Percentiles rank a stretch among this genome's conserved stretches.
Evolutionary conservation across 2,888 invertebrate species (phyloP).

Genomic region (Hermaeophaga mercurialis): DNA sequence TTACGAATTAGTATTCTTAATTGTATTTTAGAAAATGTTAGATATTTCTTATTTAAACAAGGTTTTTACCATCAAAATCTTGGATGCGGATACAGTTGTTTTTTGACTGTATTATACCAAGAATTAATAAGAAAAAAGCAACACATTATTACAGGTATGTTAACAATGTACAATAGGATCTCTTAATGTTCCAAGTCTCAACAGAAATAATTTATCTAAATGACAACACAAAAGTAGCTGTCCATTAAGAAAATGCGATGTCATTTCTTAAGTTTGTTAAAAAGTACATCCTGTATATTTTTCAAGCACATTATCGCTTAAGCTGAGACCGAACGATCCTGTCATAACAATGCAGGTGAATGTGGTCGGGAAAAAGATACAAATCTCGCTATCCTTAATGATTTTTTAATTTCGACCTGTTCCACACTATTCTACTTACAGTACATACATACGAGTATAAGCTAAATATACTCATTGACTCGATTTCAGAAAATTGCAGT

Average conservation of each 20-base stretch:
- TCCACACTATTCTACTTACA: slow-evolving; percentile 16
- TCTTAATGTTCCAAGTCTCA: too few species aligned
- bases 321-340: slow-evolving; percentile 10
- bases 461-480: slow-evolving; percentile 12
- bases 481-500: slow-evolving; percentile 15
- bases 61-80: too few species aligned
- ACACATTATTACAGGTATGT: too few species aligned
- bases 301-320: slow-evolving; percentile 16
- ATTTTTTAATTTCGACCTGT: slow-evolving; percentile 44
- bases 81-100: too few species aligned
- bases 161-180: too few species aligned
- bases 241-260: slow-evolving; percentile 1
- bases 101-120: too few species aligned
- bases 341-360: slow-evolving; percentile 22
- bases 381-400: slow-evolving; percentile 42
- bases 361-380: slow-evolving; percentile 39
- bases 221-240: background rate
- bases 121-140: too few species aligned
- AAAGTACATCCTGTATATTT: slow-evolving; percentile 1
- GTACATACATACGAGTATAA: slow-evolving; percentile 11
- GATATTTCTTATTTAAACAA: too few species aligned
- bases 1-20: too few species aligned
- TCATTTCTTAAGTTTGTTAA: slow-evolving; percentile 4
- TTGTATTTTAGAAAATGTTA: too few species aligned
- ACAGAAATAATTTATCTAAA: too few species aligned